Evolutionary conservation across 2,888 invertebrate species (phyloP).

Genomic region (Sussaba pulchella): DNA sequence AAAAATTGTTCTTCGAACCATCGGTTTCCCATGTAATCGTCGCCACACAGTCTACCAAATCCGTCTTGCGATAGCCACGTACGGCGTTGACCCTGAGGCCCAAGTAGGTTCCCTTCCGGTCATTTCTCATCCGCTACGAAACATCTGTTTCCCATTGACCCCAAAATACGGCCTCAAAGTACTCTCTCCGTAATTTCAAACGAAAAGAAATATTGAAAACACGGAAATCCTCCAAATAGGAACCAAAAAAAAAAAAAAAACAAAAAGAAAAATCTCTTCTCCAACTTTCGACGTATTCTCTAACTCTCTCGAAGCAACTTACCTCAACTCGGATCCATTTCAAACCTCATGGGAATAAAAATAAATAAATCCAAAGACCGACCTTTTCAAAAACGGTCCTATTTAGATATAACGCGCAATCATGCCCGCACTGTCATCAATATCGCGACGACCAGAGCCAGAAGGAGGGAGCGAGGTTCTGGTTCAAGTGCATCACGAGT

Average conservation of each 20-base stretch:
- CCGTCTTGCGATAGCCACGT: not conserved
- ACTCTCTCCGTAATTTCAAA: not conserved
- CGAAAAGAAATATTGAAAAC: not conserved
- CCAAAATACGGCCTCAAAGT: constrained; percentile 9
- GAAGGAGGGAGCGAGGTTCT: too few relatives aligned
- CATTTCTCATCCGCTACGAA: constrained; percentile 43
- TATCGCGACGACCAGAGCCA: too few relatives aligned
- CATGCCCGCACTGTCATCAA: too few relatives aligned
- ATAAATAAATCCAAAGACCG: too few relatives aligned
- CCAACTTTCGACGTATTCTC: too few relatives aligned
- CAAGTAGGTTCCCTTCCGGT: constrained; percentile 52
- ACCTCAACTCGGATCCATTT: too few relatives aligned
- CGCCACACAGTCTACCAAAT: constrained; percentile 13
- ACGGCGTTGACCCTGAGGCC: constrained; percentile 15
- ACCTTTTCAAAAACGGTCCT: too few relatives aligned
- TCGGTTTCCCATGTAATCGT: not conserved
- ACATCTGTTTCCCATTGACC: constrained; percentile 43
- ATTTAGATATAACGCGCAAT: too few relatives aligned
- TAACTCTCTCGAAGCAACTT: too few relatives aligned
- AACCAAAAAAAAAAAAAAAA: constrained; percentile 1
- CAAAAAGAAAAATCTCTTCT: constrained; percentile 20
- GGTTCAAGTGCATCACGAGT: not conserved
- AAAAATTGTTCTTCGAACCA: too few relatives aligned
- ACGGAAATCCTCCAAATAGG: not conserved
- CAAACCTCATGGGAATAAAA: too few relatives aligned